Percentiles rank a stretch among this genome's conserved stretches.
Evolutionary conservation across 1,140 invertebrate species (phyloP).

Genomic region (Platyscapa corneri): DNA sequence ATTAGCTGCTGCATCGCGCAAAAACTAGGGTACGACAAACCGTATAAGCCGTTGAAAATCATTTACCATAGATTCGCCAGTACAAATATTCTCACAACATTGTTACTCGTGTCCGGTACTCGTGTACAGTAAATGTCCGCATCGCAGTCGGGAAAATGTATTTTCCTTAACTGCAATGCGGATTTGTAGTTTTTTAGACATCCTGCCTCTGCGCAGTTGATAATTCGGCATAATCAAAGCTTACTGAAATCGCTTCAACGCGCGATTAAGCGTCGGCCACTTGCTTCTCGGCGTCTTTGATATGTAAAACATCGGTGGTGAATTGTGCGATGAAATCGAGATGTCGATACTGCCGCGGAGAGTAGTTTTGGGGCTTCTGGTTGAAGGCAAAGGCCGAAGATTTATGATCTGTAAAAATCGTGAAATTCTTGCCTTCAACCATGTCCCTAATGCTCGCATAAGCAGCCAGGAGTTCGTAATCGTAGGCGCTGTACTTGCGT

Average conservation of each 20-base stretch:
- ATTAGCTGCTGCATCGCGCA: constrained; percentile 53
- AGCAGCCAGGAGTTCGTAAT: constrained; percentile 68
- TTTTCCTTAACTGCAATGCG: constrained; percentile 6
- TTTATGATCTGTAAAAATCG: constrained; percentile 69
- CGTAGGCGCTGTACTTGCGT: constrained; percentile 62
- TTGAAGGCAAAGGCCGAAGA: constrained; percentile 64
- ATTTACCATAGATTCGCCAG: constrained; percentile 7
- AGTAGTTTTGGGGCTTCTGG: constrained; percentile 60
- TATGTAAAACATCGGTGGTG: constrained; percentile 62
- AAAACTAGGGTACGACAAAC: constrained; percentile 54
- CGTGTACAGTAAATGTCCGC: background rate
- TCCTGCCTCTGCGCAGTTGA: constrained; percentile 48
- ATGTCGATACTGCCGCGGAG: constrained; percentile 60
- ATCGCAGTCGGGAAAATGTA: constrained; percentile 11
- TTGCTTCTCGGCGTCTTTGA: constrained; percentile 57
- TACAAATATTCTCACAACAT: constrained; percentile 49
- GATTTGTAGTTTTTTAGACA: background rate
- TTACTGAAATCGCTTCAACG: constrained; percentile 14
- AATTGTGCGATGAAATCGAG: constrained; percentile 65
- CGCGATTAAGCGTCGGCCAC: constrained; percentile 56
- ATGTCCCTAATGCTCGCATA: constrained; percentile 60
- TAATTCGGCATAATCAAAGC: constrained; percentile 13
- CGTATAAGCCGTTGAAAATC: constrained; percentile 49
- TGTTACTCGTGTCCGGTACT: constrained; percentile 46
- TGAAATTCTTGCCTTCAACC: constrained; percentile 61